phyloP scores from a whole-genome alignment of 2,113 vertebrate genomes.

The Lethenteron camtschaticum region DNA sequence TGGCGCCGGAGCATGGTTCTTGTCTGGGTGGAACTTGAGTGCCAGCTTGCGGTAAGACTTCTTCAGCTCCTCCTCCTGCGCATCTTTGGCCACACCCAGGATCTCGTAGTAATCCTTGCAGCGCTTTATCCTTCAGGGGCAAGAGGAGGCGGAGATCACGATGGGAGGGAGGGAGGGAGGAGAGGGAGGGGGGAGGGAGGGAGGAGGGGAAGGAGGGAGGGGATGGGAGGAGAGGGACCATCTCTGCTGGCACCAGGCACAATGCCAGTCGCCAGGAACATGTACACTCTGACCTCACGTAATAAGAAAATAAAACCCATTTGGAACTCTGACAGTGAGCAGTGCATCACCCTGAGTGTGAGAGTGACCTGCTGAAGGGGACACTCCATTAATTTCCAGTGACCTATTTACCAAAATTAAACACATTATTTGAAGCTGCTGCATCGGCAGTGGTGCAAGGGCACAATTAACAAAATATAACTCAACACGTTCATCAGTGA shows the following conservation, averaged over 20 bases:
- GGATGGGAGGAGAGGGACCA: constrained; percentile 6
- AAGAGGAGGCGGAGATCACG: constrained; percentile 11
- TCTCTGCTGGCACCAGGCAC: constrained; percentile 8
- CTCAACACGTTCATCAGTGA: too few relatives aligned
- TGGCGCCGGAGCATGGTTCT: constrained; percentile 84
- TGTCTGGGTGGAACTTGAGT: constrained; percentile 91
- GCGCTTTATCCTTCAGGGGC: constrained; percentile 56
- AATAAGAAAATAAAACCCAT: background rate
- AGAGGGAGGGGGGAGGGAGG: constrained; percentile 6
- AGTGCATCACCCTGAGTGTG: background rate
- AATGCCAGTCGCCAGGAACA: constrained; percentile 13
- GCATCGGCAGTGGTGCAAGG: background rate
- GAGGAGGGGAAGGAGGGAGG: constrained; percentile 7
- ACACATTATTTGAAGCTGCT: too few relatives aligned
- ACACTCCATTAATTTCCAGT: background rate
- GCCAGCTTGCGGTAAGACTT: constrained; percentile 88
- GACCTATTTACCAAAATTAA: too few relatives aligned
- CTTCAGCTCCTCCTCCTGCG: constrained; percentile 76
- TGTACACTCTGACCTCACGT: background rate
- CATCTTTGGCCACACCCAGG: constrained; percentile 62
- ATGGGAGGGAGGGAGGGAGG: constrained; percentile 8
- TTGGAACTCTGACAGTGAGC: background rate
- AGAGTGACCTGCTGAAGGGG: constrained; percentile 6
- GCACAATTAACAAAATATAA: background rate
- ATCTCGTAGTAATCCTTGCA: constrained; percentile 94